phyloP scores from a whole-genome alignment of 2,888 invertebrate genomes.

The Drosophila falleni region DNA sequence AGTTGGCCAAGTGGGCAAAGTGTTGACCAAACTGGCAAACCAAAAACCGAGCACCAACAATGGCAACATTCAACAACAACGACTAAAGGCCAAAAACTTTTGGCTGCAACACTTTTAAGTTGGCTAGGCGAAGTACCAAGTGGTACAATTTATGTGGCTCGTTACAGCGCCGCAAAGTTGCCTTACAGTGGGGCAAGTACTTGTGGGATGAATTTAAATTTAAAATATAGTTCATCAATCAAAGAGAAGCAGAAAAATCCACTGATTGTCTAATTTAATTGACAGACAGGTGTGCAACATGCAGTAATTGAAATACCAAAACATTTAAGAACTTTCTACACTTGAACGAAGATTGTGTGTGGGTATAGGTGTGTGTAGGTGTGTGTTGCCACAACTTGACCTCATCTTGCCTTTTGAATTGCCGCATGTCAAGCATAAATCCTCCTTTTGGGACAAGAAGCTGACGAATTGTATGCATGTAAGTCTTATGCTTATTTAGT shows the following conservation, averaged over 20 bases:
- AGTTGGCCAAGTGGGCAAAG: constrained; percentile 10
- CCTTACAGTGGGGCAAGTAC: constrained; percentile 28
- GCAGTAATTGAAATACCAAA: constrained; percentile 25
- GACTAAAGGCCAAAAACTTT: constrained; percentile 45
- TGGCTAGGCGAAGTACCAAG: constrained; percentile 38
- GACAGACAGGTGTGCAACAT: constrained; percentile 23
- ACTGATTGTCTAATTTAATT: constrained; percentile 34
- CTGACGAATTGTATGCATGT: constrained; percentile 50
- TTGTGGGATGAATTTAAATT: constrained; percentile 35
- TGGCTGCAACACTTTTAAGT: constrained; percentile 60
- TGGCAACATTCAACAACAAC: constrained; percentile 6
- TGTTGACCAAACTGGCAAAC: constrained; percentile 23
- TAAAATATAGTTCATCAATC: constrained; percentile 10
- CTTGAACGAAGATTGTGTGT: constrained; percentile 8
- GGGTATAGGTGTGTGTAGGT: constrained; percentile 3
- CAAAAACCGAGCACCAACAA: constrained; percentile 33
- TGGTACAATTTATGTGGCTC: constrained; percentile 60
- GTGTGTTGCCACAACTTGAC: constrained; percentile 64
- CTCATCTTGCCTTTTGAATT: constrained; percentile 65
- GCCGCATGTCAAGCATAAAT: constrained; percentile 68
- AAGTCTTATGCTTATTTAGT: constrained; percentile 73
- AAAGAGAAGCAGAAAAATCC: constrained; percentile 1
- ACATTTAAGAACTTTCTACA: constrained; percentile 44
- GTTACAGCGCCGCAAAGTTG: constrained; percentile 57
- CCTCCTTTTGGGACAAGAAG: constrained; percentile 47